Base-by-base conservation (phyloP, 2,797 vertebrate genomes). In the Microcaecilia unicolor region DNA sequence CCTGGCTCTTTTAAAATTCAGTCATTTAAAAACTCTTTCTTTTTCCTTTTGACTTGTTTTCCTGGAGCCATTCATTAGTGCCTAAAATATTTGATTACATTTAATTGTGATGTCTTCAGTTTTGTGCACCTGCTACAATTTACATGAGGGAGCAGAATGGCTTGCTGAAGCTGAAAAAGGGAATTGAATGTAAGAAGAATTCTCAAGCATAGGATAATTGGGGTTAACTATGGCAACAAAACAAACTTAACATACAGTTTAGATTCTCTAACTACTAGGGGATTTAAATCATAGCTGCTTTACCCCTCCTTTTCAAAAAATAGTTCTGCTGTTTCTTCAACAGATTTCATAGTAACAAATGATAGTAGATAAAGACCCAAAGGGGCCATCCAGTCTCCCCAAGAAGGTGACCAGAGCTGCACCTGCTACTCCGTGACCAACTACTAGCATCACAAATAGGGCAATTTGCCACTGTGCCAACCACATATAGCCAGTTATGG, bases 31-130 rank as follows among this genome's bases (percentile, higher is more conserved):
- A 45, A 17, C 6, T 34, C 49, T 52, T 56, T 22, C 25, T 18
- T 25, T 38, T 35, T 11, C 6, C 45, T 66, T 76, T 75, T 77
- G 61, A 77, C 72, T 77, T 81, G 70, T 76, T 81, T 78, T 79
- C 70, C 68, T 77, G 72, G 70, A 72, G 74, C 70, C 75, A 71
- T 78, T 83, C 80, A 81, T 81, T 84, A 84, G 74, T 64, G 72
- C 76, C 69, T 83, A 78, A 81, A 81, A 81, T 74, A 80, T 83
- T 80, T 81, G 77, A 80, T 79, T 81, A 78, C 70, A 70, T 80
- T 81, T 83, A 81, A 83, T 77, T 84, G 76, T 84, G 68, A 73
- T 70, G 72, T 61, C 75, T 80, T 72, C 72, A 74, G 75, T 76
- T 74, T 59, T 65, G 39, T 72, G 70, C 80, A 83, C 78, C 80